Evolutionary conservation across 2,888 invertebrate species (phyloP).

Genomic region (Cactoblastis cactorum): DNA sequence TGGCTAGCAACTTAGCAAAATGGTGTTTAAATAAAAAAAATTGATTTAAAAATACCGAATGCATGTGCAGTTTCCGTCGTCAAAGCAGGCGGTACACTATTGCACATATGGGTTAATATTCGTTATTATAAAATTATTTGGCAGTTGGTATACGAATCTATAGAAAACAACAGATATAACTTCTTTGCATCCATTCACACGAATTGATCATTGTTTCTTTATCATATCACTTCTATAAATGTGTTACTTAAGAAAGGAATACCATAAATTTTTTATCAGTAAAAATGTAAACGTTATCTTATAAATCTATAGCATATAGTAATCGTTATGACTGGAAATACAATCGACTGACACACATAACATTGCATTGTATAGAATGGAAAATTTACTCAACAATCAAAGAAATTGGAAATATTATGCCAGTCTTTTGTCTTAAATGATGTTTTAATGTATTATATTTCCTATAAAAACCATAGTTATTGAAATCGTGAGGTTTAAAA

Average conservation of each 20-base stretch:
- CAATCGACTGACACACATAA: background rate
- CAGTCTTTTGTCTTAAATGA: background rate
- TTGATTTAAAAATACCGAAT: background rate
- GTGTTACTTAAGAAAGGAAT: background rate
- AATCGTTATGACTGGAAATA: slow-evolving; percentile 4
- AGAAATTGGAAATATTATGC: slow-evolving; percentile 10
- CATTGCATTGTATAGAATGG: slow-evolving; percentile 10
- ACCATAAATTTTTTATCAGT: background rate
- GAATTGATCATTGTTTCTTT: background rate
- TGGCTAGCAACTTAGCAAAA: too few species aligned
- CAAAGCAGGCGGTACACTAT: too few species aligned
- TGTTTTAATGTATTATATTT: background rate
- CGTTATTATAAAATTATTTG: background rate
- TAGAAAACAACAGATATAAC: background rate
- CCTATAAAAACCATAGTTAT: background rate
- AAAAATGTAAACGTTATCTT: slow-evolving; percentile 1
- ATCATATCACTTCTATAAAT: background rate
- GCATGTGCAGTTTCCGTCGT: too few species aligned
- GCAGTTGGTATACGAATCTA: background rate
- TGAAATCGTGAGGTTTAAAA: slow-evolving; percentile 1
- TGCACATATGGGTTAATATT: background rate
- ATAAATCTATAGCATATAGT: slow-evolving; percentile 1
- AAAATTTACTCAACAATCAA: slow-evolving; percentile 6
- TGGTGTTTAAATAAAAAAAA: too few species aligned
- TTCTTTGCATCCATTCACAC: slow-evolving; percentile 1